Evolutionary conservation across 1,140 invertebrate genomes (phyloP).

Genomic region (Aphelinus atriplicis): DNA sequence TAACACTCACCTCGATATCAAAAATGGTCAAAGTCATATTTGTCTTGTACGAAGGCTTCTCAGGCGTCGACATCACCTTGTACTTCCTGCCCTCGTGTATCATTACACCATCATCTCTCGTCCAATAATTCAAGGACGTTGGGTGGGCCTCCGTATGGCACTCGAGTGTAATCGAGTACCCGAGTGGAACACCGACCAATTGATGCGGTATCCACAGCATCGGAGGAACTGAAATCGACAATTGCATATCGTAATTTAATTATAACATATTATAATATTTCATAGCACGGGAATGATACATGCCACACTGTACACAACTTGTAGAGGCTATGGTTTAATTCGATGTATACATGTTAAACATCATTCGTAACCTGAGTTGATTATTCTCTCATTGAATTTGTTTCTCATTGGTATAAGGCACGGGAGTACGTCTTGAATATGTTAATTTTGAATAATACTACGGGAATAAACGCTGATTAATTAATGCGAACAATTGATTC

Average conservation of each 20-base stretch:
- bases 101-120: conserved; percentile 85
- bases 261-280: no score
- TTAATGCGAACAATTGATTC: no score
- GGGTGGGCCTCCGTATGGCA: conserved; percentile 92
- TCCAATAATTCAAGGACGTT: conserved; percentile 92
- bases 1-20: conserved; percentile 71
- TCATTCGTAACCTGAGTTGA: no score
- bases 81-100: conserved; percentile 88
- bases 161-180: conserved; percentile 84
- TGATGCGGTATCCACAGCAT: conserved; percentile 92
- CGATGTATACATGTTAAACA: no score
- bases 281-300: no score
- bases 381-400: no score
- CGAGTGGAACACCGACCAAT: conserved; percentile 82
- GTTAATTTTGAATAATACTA: no score
- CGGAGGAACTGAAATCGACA: conserved; percentile 79
- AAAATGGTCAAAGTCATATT: conserved; percentile 84
- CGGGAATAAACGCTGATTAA: no score
- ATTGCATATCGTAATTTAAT: neutral
- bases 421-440: no score
- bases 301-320: no score
- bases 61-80: conserved; percentile 65
- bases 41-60: conserved; percentile 78
- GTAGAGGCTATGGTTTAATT: no score
- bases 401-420: no score